A percentile compares a stretch with the other conserved stretches of the same genome.
Conservation (phyloP, 53 echinoderm and acorn worm genomes). For the Antedon mediterranea region DNA sequence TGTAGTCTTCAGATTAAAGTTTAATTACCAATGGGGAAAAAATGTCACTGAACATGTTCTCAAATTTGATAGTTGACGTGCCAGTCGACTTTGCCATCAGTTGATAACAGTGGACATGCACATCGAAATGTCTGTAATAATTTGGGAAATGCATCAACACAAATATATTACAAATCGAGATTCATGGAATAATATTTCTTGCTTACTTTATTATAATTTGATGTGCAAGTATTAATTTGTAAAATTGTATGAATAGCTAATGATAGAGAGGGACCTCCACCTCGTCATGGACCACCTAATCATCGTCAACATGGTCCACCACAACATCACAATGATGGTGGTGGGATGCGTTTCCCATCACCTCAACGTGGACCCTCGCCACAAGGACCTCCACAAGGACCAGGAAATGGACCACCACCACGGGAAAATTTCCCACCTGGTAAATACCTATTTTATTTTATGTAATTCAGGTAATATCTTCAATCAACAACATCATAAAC, state of each 20-base stretch:
- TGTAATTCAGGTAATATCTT: too few species aligned
- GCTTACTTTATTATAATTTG: background rate
- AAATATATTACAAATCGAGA: too few species aligned
- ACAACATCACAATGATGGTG: slow-evolving; percentile 5
- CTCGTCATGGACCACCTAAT: slow-evolving; percentile 12
- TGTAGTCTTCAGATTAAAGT: too few species aligned
- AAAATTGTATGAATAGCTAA: background rate
- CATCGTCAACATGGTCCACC: slow-evolving; percentile 19
- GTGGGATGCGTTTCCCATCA: slow-evolving; percentile 9
- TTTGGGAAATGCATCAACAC: too few species aligned
- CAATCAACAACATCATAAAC: too few species aligned
- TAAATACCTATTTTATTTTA: too few species aligned
- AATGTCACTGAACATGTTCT: too few species aligned
- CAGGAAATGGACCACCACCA: slow-evolving; percentile 9
- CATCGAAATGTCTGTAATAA: too few species aligned
- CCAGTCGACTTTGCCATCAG: too few species aligned
- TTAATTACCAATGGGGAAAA: too few species aligned
- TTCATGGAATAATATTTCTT: background rate
- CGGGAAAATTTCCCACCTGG: slow-evolving; percentile 17
- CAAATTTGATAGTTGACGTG: too few species aligned
- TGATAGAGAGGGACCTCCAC: slow-evolving; percentile 12
- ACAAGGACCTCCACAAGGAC: slow-evolving; percentile 30
- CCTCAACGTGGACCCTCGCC: slow-evolving; percentile 44
- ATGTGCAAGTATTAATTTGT: background rate
- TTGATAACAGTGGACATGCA: too few species aligned